Evolutionary conservation across 2,797 vertebrate genomes (phyloP).

Genomic region (Cossypha dichroa): DNA sequence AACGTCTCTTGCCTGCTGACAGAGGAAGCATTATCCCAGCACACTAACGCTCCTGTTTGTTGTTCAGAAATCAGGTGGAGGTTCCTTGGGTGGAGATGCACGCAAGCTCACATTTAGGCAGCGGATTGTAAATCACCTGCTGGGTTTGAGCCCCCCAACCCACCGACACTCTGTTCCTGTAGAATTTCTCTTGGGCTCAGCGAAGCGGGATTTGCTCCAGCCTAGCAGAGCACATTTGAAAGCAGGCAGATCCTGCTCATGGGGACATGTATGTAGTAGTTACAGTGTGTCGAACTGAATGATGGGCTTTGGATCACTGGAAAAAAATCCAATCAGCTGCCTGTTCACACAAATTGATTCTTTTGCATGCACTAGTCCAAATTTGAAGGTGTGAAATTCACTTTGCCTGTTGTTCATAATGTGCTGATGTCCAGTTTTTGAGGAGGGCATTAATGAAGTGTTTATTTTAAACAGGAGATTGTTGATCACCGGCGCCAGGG

Average conservation of each 20-base stretch:
- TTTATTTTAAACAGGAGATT: constrained; percentile 82
- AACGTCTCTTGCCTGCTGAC: not conserved
- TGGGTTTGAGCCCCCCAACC: constrained; percentile 88
- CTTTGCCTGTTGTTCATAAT: not conserved
- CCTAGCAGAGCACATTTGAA: constrained; percentile 79
- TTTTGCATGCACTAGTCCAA: constrained; percentile 75
- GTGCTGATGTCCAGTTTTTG: not conserved
- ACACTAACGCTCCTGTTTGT: constrained; percentile 74
- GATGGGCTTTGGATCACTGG: constrained; percentile 71
- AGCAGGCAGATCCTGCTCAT: constrained; percentile 91
- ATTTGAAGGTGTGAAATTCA: constrained; percentile 59
- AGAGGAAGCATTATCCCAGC: not conserved
- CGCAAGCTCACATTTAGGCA: constrained; percentile 92
- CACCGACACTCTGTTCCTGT: constrained; percentile 87
- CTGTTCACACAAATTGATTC: constrained; percentile 62
- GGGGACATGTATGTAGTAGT: constrained; percentile 93
- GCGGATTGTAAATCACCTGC: constrained; percentile 95
- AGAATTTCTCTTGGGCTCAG: constrained; percentile 84
- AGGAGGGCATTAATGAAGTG: not conserved
- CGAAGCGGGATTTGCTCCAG: constrained; percentile 70
- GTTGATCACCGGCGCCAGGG: constrained; percentile 86
- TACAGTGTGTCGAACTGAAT: constrained; percentile 56
- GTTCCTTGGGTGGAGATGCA: constrained; percentile 79
- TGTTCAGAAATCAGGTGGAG: constrained; percentile 86
- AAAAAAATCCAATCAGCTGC: constrained; percentile 66